Conservation (phyloP, 2,888 invertebrate genomes). For the Cryptocephalus primarius region DNA sequence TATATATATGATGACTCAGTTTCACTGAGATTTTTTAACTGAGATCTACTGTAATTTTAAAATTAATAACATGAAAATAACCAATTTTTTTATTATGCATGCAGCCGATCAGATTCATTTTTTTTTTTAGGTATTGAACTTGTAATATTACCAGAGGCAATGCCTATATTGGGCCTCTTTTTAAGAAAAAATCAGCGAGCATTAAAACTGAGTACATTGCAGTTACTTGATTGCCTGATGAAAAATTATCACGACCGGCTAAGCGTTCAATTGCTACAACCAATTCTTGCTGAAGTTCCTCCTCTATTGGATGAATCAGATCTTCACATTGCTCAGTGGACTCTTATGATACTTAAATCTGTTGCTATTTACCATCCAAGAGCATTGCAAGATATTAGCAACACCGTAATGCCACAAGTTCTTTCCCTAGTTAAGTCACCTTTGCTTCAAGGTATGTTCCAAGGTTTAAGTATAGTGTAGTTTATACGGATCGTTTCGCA, state of each 20-base stretch:
- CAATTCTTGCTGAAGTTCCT: constrained; percentile 81
- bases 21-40: too few species aligned
- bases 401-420: constrained; percentile 73
- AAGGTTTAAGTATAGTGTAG: too few species aligned
- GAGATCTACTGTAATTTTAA: too few species aligned
- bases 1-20: too few species aligned
- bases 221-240: constrained; percentile 81
- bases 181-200: constrained; percentile 94
- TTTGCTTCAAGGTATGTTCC: constrained; percentile 64
- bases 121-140: constrained; percentile 13
- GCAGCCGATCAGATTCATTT: neutral
- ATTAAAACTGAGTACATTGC: constrained; percentile 80
- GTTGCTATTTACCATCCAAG: constrained; percentile 69
- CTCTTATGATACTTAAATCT: constrained; percentile 71
- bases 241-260: constrained; percentile 65
- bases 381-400: constrained; percentile 62
- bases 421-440: constrained; percentile 82
- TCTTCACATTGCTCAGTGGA: constrained; percentile 91
- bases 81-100: too few species aligned
- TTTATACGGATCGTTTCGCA: too few species aligned
- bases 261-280: constrained; percentile 55
- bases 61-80: too few species aligned
- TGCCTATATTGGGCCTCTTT: constrained; percentile 89
- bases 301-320: constrained; percentile 88
- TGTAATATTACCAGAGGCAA: constrained; percentile 57